phyloP scores from a whole-genome alignment of 2,113 vertebrate species.

The Halichoeres trimaculatus region DNA sequence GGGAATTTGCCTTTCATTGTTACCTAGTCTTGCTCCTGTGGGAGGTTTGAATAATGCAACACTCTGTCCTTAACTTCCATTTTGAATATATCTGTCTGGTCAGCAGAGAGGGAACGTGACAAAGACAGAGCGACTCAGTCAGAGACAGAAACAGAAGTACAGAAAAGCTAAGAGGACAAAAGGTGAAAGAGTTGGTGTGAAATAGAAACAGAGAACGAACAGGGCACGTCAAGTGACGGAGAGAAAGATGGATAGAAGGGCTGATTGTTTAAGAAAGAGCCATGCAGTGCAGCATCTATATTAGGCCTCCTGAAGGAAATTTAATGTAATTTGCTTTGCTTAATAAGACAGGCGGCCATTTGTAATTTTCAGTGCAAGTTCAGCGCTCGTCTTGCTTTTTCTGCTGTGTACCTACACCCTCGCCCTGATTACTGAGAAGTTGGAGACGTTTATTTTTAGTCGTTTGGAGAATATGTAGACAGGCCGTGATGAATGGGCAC shows the following conservation, averaged over 20 bases:
- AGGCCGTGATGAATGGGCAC: conserved; percentile 63
- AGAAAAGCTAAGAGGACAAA: conserved; percentile 44
- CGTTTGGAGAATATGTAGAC: conserved; percentile 30
- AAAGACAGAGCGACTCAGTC: conserved; percentile 38
- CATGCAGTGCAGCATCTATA: conserved; percentile 43
- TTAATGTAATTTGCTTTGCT: conserved; percentile 65
- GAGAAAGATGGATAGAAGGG: conserved; percentile 50
- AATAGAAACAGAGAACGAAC: conserved; percentile 15
- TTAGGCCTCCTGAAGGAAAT: conserved; percentile 47
- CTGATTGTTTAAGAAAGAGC: conserved; percentile 43
- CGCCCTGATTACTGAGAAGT: conserved; percentile 54
- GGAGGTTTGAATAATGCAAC: conserved; percentile 64
- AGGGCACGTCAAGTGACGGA: background rate
- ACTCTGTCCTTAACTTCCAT: conserved; percentile 46
- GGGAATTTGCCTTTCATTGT: conserved; percentile 55
- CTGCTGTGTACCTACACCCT: conserved; percentile 49
- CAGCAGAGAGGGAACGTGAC: conserved; percentile 56
- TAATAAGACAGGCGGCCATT: conserved; percentile 71
- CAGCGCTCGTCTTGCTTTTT: conserved; percentile 49
- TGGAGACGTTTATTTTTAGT: conserved; percentile 71
- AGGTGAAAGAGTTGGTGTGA: conserved; percentile 11
- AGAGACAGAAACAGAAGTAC: conserved; percentile 23
- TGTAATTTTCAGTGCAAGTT: conserved; percentile 54
- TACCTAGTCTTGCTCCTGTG: conserved; percentile 27
- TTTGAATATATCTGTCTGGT: conserved; percentile 60